Evolutionary conservation across 1,140 invertebrate genomes (phyloP).

Genomic region (Scaptomyza graminum): DNA sequence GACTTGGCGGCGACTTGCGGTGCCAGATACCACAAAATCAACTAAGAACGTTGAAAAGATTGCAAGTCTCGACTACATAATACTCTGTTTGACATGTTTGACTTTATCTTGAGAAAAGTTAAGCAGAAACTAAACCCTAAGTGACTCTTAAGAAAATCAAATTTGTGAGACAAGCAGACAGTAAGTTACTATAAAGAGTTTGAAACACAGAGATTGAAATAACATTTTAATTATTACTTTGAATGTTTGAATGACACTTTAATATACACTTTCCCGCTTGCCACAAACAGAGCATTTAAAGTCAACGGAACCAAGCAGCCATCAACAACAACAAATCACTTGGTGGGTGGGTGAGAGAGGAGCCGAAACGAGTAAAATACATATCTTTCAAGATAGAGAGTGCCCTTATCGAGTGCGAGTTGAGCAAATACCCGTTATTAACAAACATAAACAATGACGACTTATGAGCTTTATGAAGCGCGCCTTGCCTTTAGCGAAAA

Average conservation of each 20-base stretch:
- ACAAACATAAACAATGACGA: conserved; percentile 66
- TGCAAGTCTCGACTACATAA: neutral
- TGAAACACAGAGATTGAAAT: too few species aligned
- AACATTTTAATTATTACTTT: too few species aligned
- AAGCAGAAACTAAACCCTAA: too few species aligned
- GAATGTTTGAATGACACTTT: too few species aligned
- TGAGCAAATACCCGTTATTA: conserved; percentile 62
- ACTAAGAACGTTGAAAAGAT: neutral
- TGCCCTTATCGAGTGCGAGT: conserved; percentile 52
- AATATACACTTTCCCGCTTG: neutral
- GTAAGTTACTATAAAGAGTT: too few species aligned
- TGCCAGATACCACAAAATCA: neutral
- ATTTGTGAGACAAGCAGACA: too few species aligned
- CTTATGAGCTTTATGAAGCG: conserved; percentile 54
- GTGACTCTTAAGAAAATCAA: too few species aligned
- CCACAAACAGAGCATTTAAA: neutral
- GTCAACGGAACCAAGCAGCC: neutral
- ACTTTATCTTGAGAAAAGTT: too few species aligned
- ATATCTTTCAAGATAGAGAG: conserved; percentile 62
- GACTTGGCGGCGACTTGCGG: neutral
- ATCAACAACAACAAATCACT: neutral
- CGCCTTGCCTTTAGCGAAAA: conserved; percentile 15
- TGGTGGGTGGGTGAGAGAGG: neutral
- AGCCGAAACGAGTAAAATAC: conserved; percentile 10
- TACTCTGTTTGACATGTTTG: neutral